phyloP scores from a whole-genome alignment of 2,888 invertebrate species.

The Drosophila kambysellisi region DNA sequence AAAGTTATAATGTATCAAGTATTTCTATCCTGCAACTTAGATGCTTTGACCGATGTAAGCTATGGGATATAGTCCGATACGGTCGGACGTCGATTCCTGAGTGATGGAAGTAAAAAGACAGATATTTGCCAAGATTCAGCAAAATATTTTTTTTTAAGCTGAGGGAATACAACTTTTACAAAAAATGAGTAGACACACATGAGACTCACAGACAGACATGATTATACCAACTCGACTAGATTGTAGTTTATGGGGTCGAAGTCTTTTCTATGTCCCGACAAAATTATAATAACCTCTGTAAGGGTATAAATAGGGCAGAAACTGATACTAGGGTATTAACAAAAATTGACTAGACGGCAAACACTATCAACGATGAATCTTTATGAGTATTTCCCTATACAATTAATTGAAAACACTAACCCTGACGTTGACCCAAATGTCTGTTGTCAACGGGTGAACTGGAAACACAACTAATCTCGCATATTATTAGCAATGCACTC shows the following conservation, averaged over 20 bases:
- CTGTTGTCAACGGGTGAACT: slow-evolving; percentile 9
- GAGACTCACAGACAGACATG: neutral
- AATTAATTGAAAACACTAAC: slow-evolving; percentile 16
- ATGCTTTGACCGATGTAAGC: neutral
- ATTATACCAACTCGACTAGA: neutral
- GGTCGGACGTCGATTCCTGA: neutral
- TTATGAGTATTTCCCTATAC: slow-evolving; percentile 17
- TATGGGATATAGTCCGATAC: neutral
- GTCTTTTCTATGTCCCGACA: neutral
- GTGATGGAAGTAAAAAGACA: neutral
- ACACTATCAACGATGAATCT: slow-evolving; percentile 17
- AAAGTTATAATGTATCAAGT: neutral
- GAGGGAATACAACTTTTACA: neutral
- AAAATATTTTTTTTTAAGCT: neutral
- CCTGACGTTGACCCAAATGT: slow-evolving; percentile 56
- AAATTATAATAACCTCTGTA: neutral
- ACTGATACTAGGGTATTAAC: neutral
- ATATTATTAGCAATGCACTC: neutral
- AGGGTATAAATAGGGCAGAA: neutral
- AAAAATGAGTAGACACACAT: neutral
- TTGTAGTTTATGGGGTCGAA: neutral
- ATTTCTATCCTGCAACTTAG: too few species aligned
- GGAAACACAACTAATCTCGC: slow-evolving; percentile 32
- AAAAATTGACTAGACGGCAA: too few species aligned
- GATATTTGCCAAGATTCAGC: neutral